Percentiles rank a stretch among this genome's conserved stretches.
Evolutionary conservation across 1,140 invertebrate genomes (phyloP).

Genomic region (Trichonephila clavipes): DNA sequence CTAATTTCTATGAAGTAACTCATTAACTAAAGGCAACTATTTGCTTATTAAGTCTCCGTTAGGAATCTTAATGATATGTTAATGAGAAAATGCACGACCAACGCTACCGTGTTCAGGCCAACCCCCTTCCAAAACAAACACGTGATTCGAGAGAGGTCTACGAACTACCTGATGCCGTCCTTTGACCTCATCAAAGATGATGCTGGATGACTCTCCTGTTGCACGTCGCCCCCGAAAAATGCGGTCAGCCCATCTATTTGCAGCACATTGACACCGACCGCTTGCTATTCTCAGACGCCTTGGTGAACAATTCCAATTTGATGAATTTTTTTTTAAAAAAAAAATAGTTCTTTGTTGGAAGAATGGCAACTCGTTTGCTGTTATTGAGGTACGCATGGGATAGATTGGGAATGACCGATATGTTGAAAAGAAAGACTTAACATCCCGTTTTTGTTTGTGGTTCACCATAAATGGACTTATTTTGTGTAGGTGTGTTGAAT

Average conservation of each 20-base stretch:
- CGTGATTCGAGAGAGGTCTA: conserved; percentile 40
- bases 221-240: conserved; percentile 64
- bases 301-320: conserved; percentile 4
- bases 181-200: conserved; percentile 57
- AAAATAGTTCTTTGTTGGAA: neutral
- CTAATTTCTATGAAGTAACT: too few species aligned
- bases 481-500: too few species aligned
- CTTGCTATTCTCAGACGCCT: conserved; percentile 8
- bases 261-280: conserved; percentile 20
- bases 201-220: neutral
- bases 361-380: neutral
- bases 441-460: too few species aligned
- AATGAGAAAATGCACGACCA: neutral
- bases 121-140: conserved; percentile 29
- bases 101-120: neutral
- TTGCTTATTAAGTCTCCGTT: neutral
- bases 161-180: conserved; percentile 63
- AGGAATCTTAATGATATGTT: neutral
- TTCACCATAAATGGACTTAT: too few species aligned
- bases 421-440: neutral
- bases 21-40: too few species aligned
- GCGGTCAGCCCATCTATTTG: conserved; percentile 50
- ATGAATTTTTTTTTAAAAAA: neutral
- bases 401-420: conserved; percentile 12
- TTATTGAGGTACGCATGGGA: neutral